phyloP scores from a whole-genome alignment of 1,140 invertebrate genomes.

The Bombus confusus region DNA sequence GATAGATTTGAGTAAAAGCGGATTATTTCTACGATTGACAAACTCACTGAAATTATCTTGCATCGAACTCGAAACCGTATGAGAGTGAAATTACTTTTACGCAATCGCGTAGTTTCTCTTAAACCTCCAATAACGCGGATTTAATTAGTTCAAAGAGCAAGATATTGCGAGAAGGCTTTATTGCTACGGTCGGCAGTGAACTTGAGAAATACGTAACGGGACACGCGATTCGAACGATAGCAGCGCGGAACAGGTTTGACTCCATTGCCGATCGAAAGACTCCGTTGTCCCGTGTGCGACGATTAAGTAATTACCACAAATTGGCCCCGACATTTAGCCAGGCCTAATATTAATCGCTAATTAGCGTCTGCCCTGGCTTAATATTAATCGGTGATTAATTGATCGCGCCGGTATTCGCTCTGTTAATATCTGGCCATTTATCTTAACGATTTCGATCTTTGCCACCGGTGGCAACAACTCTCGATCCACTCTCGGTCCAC shows the following conservation, averaged over 20 bases:
- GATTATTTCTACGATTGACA: too few relatives aligned
- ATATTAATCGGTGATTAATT: slow-evolving; percentile 61
- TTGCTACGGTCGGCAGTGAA: slow-evolving; percentile 26
- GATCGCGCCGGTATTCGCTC: slow-evolving; percentile 41
- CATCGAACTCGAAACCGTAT: too few relatives aligned
- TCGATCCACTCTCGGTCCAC: background rate
- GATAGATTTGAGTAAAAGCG: too few relatives aligned
- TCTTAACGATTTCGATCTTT: slow-evolving; percentile 57
- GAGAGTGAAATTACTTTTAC: too few relatives aligned
- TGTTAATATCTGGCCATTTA: slow-evolving; percentile 51
- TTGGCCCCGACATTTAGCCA: slow-evolving; percentile 52
- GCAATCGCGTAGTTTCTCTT: too few relatives aligned
- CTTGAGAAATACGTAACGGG: slow-evolving; percentile 47
- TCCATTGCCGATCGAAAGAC: slow-evolving; percentile 44
- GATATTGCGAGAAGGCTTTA: slow-evolving; percentile 39
- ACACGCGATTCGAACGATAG: slow-evolving; percentile 45
- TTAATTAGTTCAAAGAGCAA: slow-evolving; percentile 47
- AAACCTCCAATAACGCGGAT: slow-evolving; percentile 7
- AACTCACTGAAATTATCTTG: too few relatives aligned
- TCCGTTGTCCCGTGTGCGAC: slow-evolving; percentile 18
- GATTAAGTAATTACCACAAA: slow-evolving; percentile 68
- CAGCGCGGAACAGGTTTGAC: slow-evolving; percentile 59
- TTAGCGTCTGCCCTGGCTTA: slow-evolving; percentile 43
- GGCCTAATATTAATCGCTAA: slow-evolving; percentile 64
- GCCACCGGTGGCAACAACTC: slow-evolving; percentile 14